phyloP scores from a whole-genome alignment of 2,888 invertebrate genomes.

The Tiliacea citrago region DNA sequence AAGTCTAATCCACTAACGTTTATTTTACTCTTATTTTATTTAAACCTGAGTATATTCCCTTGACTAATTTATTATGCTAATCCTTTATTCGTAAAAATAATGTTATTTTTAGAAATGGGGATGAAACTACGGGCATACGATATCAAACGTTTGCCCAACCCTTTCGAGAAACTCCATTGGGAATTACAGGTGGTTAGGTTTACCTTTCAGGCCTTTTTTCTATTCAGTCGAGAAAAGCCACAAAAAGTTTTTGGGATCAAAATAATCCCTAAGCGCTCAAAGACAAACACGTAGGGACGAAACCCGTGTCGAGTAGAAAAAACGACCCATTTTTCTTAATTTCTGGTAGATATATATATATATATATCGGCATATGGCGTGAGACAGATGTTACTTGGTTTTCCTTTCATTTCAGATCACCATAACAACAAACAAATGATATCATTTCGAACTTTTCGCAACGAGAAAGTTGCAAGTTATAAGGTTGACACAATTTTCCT shows the following conservation, averaged over 20 bases:
- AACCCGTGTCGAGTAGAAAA: conserved; percentile 23
- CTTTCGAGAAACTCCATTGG: conserved; percentile 13
- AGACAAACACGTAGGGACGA: conserved; percentile 35
- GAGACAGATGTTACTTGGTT: conserved; percentile 46
- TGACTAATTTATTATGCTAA: neutral
- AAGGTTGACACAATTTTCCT: conserved; percentile 27
- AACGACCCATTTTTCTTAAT: conserved; percentile 51
- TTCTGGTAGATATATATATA: conserved; percentile 36
- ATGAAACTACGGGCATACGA: neutral
- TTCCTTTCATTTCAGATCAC: conserved; percentile 28
- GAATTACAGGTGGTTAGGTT: conserved; percentile 36
- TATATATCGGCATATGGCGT: too few relatives aligned
- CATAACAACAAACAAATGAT: conserved; percentile 28
- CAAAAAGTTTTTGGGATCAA: conserved; percentile 29
- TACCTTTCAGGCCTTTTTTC: conserved; percentile 31
- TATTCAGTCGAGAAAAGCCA: conserved; percentile 22
- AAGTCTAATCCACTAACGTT: conserved; percentile 10
- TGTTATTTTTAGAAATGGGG: conserved; percentile 10
- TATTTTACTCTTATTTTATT: conserved; percentile 10
- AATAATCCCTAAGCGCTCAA: conserved; percentile 45
- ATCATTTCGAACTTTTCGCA: conserved; percentile 28
- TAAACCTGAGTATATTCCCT: neutral
- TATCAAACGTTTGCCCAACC: conserved; percentile 6
- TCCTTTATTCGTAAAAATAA: conserved; percentile 10
- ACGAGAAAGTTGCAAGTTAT: conserved; percentile 13